Base-by-base conservation (phyloP, 37 sponge, comb jelly and placozoan species). In the Mnemiopsis leidyi region DNA sequence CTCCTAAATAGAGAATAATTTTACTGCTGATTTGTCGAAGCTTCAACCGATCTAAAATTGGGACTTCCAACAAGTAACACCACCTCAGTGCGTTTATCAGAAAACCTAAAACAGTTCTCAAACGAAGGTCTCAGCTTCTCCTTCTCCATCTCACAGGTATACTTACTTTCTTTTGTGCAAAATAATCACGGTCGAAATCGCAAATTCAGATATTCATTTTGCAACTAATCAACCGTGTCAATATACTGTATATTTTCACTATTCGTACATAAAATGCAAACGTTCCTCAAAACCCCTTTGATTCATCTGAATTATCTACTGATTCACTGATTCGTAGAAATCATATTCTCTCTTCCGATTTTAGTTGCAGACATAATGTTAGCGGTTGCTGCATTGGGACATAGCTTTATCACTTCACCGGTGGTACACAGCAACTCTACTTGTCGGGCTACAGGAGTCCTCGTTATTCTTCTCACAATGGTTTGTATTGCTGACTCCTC, bases 71-170 rank as follows among this genome's bases (percentile, higher is more conserved):
- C 5, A 7, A 71, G 75, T 71, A 23, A 23, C n/a, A 71, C 30
- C 3, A 28, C n/a, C 75, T n/a, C 75, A 71, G 75, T 71, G 75
- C 75, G 75, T 71, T 71, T 71, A 71, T 71, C 5, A 71, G 75
- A 71, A 5, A 28, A 71, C 75, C 75, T 2, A 71, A 71, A 28
- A 28, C 3, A 29, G 75, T 71, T 29, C n/a, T 71, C 3, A 71
- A 71, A 28, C 7, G 75, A 28, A n/a, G 75, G 5, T 5, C 30
- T 28, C 75, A 71, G 75, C 25, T 71, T 28, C 75, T 71, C 3
- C 75, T 71, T 28, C 75, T 71, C 30, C 75, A 71, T 28, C 75
- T 71, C 20, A 48, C 61, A 48, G 61, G 61, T 48, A n/a, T n/a
- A n/a, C n/a, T n/a, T n/a, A n/a, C n/a, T n/a, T n/a, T n/a, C n/a